Base-by-base conservation (phyloP, 2,113 vertebrate genomes). In the Propithecus coquereli region DNA sequence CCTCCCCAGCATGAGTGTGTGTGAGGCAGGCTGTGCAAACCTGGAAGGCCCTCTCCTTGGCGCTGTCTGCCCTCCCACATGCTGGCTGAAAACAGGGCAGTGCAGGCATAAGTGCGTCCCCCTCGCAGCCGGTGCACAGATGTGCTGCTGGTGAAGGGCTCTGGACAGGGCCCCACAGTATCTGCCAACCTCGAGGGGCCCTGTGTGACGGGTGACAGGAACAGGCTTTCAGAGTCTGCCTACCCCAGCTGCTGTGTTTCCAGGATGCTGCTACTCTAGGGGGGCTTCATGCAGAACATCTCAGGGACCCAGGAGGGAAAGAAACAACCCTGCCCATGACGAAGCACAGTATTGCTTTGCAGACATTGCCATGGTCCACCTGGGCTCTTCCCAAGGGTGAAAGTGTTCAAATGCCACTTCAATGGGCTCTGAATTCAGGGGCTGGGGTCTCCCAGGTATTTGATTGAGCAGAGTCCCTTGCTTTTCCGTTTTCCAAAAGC, bases 161-260 rank as follows among this genome's bases (percentile, higher is more conserved):
- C 14, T 17, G 23, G 61, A 40, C 4, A n/a, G 17, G 50, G 13
- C 10, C 5, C 52, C 6, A 0, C 23, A 17, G 71, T 13, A 0
- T 6, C 27, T n/a, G 37, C 23, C 18, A 2, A 9, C 34, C 3
- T 25, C 1, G 0, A 32, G 47, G 45, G 23, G 43, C 59, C 71
- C 45, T 0, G 3, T 5, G 1, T 23, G 63, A 1, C 30, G 30
- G 37, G 52, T 2, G n/a, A 23, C 2, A 43, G 23, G 22, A n/a
- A n/a, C 1, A 3, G 27, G 25, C 71, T 16, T 4, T 40, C 76
- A 7, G 30, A 43, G 22, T 9, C 34, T 61, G 20, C 45, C 50
- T 12, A 40, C 6, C 37, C 14, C 4, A 1, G 14, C 54, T 6
- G 13, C 57, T 23, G 3, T 34, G 5, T 1, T 54, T 52, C 54